Evolutionary conservation across 1,140 invertebrate species (phyloP).

Genomic region (Pachypeltis micranthus): DNA sequence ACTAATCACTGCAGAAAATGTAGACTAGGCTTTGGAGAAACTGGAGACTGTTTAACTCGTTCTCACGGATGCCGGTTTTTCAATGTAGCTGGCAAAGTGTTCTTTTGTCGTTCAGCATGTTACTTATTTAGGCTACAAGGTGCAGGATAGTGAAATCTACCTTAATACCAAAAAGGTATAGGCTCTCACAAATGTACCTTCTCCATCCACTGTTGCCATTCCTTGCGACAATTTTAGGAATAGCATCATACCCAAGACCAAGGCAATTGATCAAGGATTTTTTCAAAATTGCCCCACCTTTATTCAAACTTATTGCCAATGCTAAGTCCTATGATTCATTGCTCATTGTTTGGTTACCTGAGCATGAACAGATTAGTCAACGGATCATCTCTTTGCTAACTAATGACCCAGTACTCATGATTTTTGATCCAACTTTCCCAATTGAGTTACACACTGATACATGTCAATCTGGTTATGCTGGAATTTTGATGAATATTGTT

Average conservation of each 20-base stretch:
- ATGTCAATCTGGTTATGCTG: slow-evolving; percentile 22
- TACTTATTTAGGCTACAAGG: slow-evolving; percentile 29
- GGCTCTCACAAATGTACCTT: slow-evolving; percentile 19
- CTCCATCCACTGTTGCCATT: slow-evolving; percentile 26
- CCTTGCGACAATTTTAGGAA: slow-evolving; percentile 28
- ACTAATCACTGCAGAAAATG: slow-evolving; percentile 1
- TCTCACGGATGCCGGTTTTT: slow-evolving; percentile 12
- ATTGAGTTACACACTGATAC: slow-evolving; percentile 31
- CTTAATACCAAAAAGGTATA: slow-evolving; percentile 22
- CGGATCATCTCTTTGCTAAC: slow-evolving; percentile 15
- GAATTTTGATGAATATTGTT: slow-evolving; percentile 17
- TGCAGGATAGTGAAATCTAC: slow-evolving; percentile 24
- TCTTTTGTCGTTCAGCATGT: slow-evolving; percentile 28
- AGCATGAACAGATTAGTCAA: not conserved
- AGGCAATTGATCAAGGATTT: slow-evolving; percentile 29
- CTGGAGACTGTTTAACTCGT: slow-evolving; percentile 1
- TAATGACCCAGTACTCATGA: slow-evolving; percentile 29
- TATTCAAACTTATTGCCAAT: slow-evolving; percentile 18
- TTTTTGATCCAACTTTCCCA: slow-evolving; percentile 29
- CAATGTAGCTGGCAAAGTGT: slow-evolving; percentile 28
- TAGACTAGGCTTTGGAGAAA: not conserved
- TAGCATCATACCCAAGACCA: slow-evolving; percentile 30
- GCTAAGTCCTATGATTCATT: not conserved
- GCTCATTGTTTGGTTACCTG: not conserved
- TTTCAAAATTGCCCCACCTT: slow-evolving; percentile 27